Base-by-base conservation (phyloP, 2,113 vertebrate species). In the Pseudopodoces humilis region DNA sequence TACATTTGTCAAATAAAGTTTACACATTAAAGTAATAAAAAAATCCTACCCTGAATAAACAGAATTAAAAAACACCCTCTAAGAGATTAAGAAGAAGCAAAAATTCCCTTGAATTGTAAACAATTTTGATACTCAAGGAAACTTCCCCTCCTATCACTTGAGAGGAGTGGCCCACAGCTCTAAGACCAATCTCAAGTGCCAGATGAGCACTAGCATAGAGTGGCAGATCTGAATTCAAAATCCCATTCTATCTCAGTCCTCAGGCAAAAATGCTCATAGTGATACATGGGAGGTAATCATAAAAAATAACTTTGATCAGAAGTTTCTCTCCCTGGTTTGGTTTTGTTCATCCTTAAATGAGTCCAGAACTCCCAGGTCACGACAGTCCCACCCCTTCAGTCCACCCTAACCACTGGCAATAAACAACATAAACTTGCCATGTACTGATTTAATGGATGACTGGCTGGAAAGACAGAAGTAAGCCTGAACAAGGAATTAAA, bases 201-300 rank as follows among this genome's bases (percentile, higher is more conserved):
- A 89, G 49, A 44, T 0, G 1, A 81, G 2, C 6, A 41, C 30
- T 52, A 87, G 12, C n/a, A 35, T 0, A 46, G 10, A 70, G 21
- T 21, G 23, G 77, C 47, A 82, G 33, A 75, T 12, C 13, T 50
- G 30, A 86, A 58, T 72, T 68, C 30, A 64, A 86, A 92, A 44
- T 21, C 31, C 19, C 52, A 49, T 47, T 68, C 33, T 52, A 31
- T 18, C 39, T 47, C 33, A 78, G 5, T 2, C n/a, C 78, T 24
- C 6, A 59, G 6, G 24, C 59, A 77, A 59, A 76, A 84, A 5
- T 63, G 53, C 11, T 85, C n/a, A 56, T 2, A 47, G 27, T 49
- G 21, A 79, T 15, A 83, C 5, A 41, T 0, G 23, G 8, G 19
- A 78, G 12, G 21, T 28, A 70, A 91, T 20, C 5, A 46, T 18